Percentiles rank a stretch among this genome's conserved stretches.
phyloP scores from a whole-genome alignment of 2,113 vertebrate genomes.

The Amblyopsis rosae region DNA sequence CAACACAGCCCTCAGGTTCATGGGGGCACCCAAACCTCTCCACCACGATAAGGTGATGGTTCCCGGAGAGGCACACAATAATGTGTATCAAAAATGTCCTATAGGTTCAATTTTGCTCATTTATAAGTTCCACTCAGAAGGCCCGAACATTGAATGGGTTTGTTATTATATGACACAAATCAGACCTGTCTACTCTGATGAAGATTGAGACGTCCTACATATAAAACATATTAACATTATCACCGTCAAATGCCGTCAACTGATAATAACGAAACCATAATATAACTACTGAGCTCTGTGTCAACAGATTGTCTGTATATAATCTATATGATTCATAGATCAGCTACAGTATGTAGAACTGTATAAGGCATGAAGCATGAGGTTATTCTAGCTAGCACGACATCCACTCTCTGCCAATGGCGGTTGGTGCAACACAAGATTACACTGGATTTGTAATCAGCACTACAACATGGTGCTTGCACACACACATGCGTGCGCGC shows the following conservation, averaged over 20 bases:
- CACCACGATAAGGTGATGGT: no score
- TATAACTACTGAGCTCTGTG: conserved; percentile 8
- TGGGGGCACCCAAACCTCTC: no score
- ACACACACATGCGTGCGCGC: background rate
- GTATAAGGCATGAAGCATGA: conserved; percentile 50
- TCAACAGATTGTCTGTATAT: conserved; percentile 29
- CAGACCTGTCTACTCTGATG: conserved; percentile 1
- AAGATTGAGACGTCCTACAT: no score
- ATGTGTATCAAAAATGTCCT: no score
- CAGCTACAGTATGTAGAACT: background rate
- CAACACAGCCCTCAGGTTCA: no score
- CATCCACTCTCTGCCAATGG: conserved; percentile 49
- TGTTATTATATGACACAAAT: conserved; percentile 27
- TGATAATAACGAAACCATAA: no score
- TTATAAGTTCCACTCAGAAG: conserved; percentile 15
- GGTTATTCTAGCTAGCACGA: conserved; percentile 48
- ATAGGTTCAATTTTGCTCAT: conserved; percentile 25
- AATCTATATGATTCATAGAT: conserved; percentile 56
- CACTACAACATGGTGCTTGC: conserved; percentile 9
- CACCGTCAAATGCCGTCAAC: background rate
- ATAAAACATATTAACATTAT: background rate
- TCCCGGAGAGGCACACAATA: no score
- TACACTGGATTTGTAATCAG: conserved; percentile 67
- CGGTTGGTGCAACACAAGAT: conserved; percentile 60
- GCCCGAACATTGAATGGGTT: conserved; percentile 1